Percentiles rank a stretch among this genome's conserved stretches.
Conservation (phyloP, 2,888 invertebrate genomes). For the Cephus spinipes region DNA sequence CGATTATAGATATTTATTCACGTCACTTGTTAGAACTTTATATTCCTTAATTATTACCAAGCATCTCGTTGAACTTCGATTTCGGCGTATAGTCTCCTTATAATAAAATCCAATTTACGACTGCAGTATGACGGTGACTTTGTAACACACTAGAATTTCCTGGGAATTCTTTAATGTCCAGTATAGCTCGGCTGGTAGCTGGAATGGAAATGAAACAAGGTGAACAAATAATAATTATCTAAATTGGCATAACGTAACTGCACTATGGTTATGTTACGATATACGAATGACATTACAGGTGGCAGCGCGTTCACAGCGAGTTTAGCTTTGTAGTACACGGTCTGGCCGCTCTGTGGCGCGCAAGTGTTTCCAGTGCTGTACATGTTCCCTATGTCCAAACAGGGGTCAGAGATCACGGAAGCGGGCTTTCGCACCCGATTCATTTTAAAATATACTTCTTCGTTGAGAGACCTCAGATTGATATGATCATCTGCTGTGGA, state of each 20-base stretch:
- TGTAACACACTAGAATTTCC: conserved; percentile 12
- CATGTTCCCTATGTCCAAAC: not conserved
- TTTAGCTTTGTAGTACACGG: not conserved
- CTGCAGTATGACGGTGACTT: not conserved
- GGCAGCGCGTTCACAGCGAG: conserved; percentile 3
- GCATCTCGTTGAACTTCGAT: not conserved
- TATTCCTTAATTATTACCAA: not conserved
- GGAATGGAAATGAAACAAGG: not conserved
- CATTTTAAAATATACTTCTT: conserved; percentile 12
- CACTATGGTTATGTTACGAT: not conserved
- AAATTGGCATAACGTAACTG: not conserved
- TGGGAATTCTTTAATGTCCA: conserved; percentile 4
- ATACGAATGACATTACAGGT: conserved; percentile 2
- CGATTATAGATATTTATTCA: not conserved
- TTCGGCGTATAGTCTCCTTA: not conserved
- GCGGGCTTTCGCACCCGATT: not conserved
- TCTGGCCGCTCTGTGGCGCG: not conserved
- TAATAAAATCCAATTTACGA: not conserved
- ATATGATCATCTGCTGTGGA: not conserved
- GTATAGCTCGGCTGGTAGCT: conserved; percentile 10
- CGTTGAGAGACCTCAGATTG: not conserved
- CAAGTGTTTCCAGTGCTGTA: not conserved
- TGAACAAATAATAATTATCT: not conserved
- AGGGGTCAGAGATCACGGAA: conserved; percentile 12
- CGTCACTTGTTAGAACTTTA: not conserved